Evolutionary conservation across 2,888 invertebrate species (phyloP).

Genomic region (Bellardia pandia): DNA sequence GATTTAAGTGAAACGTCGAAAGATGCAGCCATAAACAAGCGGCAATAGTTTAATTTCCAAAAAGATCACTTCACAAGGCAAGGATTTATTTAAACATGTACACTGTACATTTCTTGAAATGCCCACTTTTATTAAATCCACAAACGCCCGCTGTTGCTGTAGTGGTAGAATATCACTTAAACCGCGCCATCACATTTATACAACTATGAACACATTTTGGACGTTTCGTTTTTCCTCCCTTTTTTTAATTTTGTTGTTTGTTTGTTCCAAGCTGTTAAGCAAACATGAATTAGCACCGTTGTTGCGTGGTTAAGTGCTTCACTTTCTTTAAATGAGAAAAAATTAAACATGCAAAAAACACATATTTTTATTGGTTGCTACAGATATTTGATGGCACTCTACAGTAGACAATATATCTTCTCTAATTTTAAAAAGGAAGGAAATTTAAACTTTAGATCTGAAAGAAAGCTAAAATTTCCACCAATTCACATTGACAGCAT

Average conservation of each 20-base stretch:
- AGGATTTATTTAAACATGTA: constrained; percentile 55
- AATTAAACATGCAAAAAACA: constrained; percentile 5
- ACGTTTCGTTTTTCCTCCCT: constrained; percentile 17
- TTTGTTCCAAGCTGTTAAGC: constrained; percentile 69
- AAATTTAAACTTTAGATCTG: no score
- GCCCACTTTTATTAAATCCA: constrained; percentile 26
- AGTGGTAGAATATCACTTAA: constrained; percentile 54
- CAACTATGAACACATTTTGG: constrained; percentile 32
- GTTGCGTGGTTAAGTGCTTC: constrained; percentile 63
- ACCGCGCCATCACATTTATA: constrained; percentile 38
- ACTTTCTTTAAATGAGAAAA: constrained; percentile 53
- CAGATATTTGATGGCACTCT: background rate
- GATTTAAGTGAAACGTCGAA: constrained; percentile 70
- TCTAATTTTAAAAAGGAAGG: no score
- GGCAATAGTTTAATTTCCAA: constrained; percentile 63
- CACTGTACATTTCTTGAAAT: constrained; percentile 12
- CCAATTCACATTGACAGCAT: no score
- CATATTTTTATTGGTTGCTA: background rate
- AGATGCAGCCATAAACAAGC: constrained; percentile 58
- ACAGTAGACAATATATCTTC: background rate
- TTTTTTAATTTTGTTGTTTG: constrained; percentile 22
- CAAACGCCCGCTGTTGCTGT: constrained; percentile 35
- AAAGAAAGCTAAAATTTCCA: no score
- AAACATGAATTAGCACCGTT: constrained; percentile 74
- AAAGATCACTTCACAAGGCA: constrained; percentile 33